These are phyloP conservation scores for Argynnis bischoffii DNA, from an alignment of 2,888 invertebrate species.

Conservation along the genomic window DNA sequence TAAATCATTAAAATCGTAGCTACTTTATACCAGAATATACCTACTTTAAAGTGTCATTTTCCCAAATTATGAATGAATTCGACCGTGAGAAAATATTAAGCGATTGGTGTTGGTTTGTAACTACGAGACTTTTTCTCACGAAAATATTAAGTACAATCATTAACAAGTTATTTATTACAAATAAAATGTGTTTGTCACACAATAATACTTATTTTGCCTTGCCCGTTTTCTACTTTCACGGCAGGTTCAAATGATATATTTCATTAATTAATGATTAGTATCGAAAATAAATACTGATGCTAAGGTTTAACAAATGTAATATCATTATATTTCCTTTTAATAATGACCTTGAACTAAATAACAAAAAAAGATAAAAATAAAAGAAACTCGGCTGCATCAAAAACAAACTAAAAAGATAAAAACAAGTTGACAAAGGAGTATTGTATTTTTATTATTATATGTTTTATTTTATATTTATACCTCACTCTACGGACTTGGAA, in stretches of 20 bases:
- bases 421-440: too few species aligned
- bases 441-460: too few species aligned
- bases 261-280: neutral
- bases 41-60: conserved; percentile 36
- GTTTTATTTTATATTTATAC: too few species aligned
- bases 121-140: conserved; percentile 30
- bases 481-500: too few species aligned
- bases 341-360: too few species aligned
- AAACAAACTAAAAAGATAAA: too few species aligned
- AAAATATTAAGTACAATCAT: conserved; percentile 19
- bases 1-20: too few species aligned
- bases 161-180: conserved; percentile 20
- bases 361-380: too few species aligned
- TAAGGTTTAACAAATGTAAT: neutral
- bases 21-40: neutral
- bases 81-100: conserved; percentile 54
- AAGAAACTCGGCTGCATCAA: too few species aligned
- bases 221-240: conserved; percentile 5
- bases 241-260: neutral
- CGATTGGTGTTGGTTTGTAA: conserved; percentile 39
- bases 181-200: conserved; percentile 10
- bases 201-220: conserved; percentile 13
- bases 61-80: conserved; percentile 48
- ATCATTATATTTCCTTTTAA: too few species aligned
- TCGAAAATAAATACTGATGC: neutral